Percentiles rank a stretch among this genome's conserved stretches.
These are phyloP conservation scores for Pachyseris speciosa DNA, from an alignment of 64 coral and sea anemone genomes.

Conservation along the genomic window DNA sequence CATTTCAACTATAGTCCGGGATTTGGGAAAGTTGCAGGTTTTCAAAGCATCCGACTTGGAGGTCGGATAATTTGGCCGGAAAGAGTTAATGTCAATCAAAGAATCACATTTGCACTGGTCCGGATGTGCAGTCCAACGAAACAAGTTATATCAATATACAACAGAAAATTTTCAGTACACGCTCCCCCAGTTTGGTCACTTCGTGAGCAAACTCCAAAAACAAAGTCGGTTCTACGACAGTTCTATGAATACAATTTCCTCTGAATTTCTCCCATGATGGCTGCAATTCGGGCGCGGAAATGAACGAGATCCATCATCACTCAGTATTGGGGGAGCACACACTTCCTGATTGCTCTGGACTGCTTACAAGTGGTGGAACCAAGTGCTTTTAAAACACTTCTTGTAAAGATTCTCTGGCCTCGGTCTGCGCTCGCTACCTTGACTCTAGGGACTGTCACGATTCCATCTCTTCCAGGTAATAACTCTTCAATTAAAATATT, in stretches of 20 bases:
- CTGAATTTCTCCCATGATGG: background rate
- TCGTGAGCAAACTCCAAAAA: background rate
- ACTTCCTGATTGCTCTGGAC: background rate
- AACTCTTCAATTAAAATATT: too few species aligned
- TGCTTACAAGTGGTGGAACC: background rate
- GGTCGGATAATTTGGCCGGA: too few species aligned
- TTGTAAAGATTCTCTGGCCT: background rate
- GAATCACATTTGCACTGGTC: too few species aligned
- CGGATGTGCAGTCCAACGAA: slow-evolving; percentile 4
- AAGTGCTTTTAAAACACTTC: slow-evolving; percentile 12
- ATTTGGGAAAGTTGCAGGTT: too few species aligned
- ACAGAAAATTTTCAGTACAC: background rate
- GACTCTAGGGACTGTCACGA: background rate
- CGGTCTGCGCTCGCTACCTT: background rate
- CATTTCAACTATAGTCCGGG: too few species aligned
- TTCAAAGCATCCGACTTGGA: too few species aligned
- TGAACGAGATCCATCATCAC: background rate
- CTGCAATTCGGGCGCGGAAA: background rate
- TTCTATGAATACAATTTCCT: background rate
- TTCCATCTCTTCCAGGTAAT: background rate
- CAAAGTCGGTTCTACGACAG: background rate
- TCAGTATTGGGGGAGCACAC: background rate
- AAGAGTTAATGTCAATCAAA: too few species aligned
- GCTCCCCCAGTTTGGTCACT: slow-evolving; percentile 1
- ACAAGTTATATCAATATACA: background rate